Evolutionary conservation across 2,113 vertebrate genomes (phyloP).

Genomic region (Cyprinus carpio): DNA sequence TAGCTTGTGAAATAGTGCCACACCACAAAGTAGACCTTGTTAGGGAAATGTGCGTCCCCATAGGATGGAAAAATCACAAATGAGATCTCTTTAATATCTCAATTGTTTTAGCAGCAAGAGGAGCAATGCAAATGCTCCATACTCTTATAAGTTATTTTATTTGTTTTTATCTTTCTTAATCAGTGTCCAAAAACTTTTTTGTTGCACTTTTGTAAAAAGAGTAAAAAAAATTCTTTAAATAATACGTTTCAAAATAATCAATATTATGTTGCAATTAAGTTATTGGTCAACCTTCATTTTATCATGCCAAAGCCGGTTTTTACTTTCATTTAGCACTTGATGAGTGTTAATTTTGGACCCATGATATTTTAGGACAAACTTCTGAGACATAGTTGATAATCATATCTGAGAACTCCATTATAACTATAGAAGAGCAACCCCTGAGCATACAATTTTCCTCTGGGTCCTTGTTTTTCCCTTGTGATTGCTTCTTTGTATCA

Average conservation of each 20-base stretch:
- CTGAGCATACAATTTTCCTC: neutral
- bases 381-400: neutral
- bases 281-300: neutral
- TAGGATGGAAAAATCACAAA: slow-evolving; percentile 22
- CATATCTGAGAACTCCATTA: too few relatives aligned
- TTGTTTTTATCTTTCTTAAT: too few relatives aligned
- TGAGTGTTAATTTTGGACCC: neutral
- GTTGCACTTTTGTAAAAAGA: too few relatives aligned
- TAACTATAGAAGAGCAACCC: too few relatives aligned
- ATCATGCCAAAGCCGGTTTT: neutral
- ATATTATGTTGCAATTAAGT: neutral
- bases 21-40: slow-evolving; percentile 38
- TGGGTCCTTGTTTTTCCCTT: neutral
- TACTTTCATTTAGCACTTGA: neutral
- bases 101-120: neutral
- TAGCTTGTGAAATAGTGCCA: slow-evolving; percentile 37
- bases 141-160: neutral
- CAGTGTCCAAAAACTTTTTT: too few relatives aligned
- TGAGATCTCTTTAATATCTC: neutral
- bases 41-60: slow-evolving; percentile 14
- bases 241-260: too few relatives aligned
- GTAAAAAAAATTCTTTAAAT: neutral
- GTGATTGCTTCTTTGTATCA: neutral
- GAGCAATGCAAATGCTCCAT: neutral
- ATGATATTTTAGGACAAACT: neutral